Conservation (phyloP, 2,888 invertebrate genomes). For the Leptinotarsa rubiginosa region DNA sequence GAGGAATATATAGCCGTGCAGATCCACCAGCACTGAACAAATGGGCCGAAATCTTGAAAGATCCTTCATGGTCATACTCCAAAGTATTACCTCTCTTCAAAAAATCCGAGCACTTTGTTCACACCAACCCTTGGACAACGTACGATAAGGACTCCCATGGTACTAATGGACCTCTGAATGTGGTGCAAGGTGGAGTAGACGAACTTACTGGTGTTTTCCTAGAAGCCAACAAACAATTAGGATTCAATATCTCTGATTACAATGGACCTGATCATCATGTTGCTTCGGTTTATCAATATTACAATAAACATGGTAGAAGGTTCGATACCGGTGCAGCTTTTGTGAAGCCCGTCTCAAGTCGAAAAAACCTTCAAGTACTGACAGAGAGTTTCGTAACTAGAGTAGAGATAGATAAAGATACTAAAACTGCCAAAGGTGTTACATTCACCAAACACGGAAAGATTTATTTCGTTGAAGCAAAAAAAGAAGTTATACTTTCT, state of each 20-base stretch:
- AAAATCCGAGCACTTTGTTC: slow-evolving; percentile 33
- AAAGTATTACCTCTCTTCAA: slow-evolving; percentile 68
- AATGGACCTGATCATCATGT: slow-evolving; percentile 74
- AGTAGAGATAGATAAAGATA: slow-evolving; percentile 71
- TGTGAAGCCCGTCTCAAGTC: slow-evolving; percentile 73
- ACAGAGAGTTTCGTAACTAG: slow-evolving; percentile 74
- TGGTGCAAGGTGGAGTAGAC: slow-evolving; percentile 33
- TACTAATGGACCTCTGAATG: slow-evolving; percentile 38
- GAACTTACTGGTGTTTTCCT: slow-evolving; percentile 68
- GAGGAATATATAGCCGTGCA: slow-evolving; percentile 68
- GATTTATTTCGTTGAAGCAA: slow-evolving; percentile 69
- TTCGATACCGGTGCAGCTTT: slow-evolving; percentile 83
- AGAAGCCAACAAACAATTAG: slow-evolving; percentile 74
- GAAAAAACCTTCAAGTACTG: slow-evolving; percentile 77
- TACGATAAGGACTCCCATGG: slow-evolving; percentile 36
- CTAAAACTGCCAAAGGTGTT: slow-evolving; percentile 70
- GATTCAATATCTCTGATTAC: slow-evolving; percentile 77
- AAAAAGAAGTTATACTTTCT: slow-evolving; percentile 79
- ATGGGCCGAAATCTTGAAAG: slow-evolving; percentile 63
- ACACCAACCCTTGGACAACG: slow-evolving; percentile 28
- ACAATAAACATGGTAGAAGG: slow-evolving; percentile 75
- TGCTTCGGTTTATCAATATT: slow-evolving; percentile 73
- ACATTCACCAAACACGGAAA: slow-evolving; percentile 67
- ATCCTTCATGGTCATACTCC: slow-evolving; percentile 68
- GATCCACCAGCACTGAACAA: slow-evolving; percentile 65